These are phyloP conservation scores for Xiphophorus maculatus DNA, from an alignment of 2,113 vertebrate genomes.

Conservation along the genomic window DNA sequence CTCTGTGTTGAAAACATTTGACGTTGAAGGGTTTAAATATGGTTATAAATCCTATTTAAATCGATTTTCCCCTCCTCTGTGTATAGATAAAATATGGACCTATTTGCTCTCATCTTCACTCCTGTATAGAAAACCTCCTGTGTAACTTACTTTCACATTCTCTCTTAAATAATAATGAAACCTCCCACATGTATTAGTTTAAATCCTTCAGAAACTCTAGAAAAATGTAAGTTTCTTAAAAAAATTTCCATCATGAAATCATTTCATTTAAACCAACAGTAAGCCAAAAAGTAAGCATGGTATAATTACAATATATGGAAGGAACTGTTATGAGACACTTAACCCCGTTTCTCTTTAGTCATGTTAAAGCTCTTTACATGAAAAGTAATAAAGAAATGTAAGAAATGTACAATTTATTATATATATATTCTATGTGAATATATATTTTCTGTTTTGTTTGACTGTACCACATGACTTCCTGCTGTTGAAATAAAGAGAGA, in stretches of 20 bases:
- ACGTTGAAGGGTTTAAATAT: constrained; percentile 13
- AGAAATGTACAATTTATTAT: constrained; percentile 46
- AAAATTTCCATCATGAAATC: background rate
- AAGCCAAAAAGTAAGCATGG: constrained; percentile 20
- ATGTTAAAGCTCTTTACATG: constrained; percentile 9
- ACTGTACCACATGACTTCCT: constrained; percentile 49
- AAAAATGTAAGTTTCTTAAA: constrained; percentile 7
- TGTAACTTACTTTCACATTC: constrained; percentile 16
- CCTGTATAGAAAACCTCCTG: constrained; percentile 16
- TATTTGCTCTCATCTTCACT: constrained; percentile 23
- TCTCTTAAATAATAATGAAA: constrained; percentile 8
- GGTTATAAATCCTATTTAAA: background rate
- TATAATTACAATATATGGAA: constrained; percentile 27
- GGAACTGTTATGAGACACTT: constrained; percentile 23
- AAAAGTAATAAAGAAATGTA: constrained; percentile 4
- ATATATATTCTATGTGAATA: constrained; percentile 41
- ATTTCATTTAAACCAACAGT: background rate
- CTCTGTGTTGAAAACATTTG: constrained; percentile 29
- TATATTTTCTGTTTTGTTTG: constrained; percentile 57
- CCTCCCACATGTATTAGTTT: constrained; percentile 8
- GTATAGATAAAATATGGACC: constrained; percentile 19
- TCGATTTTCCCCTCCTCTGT: constrained; percentile 19
- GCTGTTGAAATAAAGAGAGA: constrained; percentile 65
- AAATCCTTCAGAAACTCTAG: constrained; percentile 1
- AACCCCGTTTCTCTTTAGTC: background rate